Percentiles rank a stretch among this genome's conserved stretches.
phyloP scores from a whole-genome alignment of 2,888 invertebrate species.

The Agrypnus murinus region DNA sequence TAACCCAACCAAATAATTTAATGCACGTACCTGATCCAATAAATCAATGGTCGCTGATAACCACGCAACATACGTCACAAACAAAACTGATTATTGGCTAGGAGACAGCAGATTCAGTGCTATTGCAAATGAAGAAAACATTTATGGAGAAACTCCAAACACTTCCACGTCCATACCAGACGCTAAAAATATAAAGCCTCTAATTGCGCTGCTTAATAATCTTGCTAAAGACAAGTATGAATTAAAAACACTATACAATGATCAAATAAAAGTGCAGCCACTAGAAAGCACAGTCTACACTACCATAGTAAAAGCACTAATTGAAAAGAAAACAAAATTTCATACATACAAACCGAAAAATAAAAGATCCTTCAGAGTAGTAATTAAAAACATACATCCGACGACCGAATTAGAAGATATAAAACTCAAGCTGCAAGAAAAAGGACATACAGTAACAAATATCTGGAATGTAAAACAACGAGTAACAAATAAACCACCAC shows the following conservation, averaged over 20 bases:
- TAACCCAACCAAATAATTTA: no score
- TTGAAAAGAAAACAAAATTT: slow-evolving; percentile 16
- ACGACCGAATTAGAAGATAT: slow-evolving; percentile 13
- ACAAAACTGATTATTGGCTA: slow-evolving; percentile 22
- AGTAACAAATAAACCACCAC: slow-evolving; percentile 11
- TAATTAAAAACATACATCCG: slow-evolving; percentile 21
- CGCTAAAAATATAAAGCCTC: slow-evolving; percentile 19
- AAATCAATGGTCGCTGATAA: slow-evolving; percentile 4
- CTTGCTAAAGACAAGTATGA: slow-evolving; percentile 19
- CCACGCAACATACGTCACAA: slow-evolving; percentile 7
- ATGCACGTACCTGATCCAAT: not conserved
- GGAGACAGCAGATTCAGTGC: slow-evolving; percentile 19
- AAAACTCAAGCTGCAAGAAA: slow-evolving; percentile 22
- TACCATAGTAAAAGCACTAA: slow-evolving; percentile 9
- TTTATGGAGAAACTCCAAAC: slow-evolving; percentile 19
- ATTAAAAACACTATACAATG: slow-evolving; percentile 16
- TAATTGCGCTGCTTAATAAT: slow-evolving; percentile 5
- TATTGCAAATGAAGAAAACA: slow-evolving; percentile 9
- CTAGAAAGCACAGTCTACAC: slow-evolving; percentile 22
- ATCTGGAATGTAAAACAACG: slow-evolving; percentile 23
- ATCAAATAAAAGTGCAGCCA: slow-evolving; percentile 15
- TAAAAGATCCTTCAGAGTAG: slow-evolving; percentile 2
- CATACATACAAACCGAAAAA: slow-evolving; percentile 24
- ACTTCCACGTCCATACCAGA: slow-evolving; percentile 14
- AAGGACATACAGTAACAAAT: slow-evolving; percentile 7